These are phyloP conservation scores for Sweltsa coloradensis DNA, from an alignment of 1,140 invertebrate genomes.

Conservation along the genomic window DNA sequence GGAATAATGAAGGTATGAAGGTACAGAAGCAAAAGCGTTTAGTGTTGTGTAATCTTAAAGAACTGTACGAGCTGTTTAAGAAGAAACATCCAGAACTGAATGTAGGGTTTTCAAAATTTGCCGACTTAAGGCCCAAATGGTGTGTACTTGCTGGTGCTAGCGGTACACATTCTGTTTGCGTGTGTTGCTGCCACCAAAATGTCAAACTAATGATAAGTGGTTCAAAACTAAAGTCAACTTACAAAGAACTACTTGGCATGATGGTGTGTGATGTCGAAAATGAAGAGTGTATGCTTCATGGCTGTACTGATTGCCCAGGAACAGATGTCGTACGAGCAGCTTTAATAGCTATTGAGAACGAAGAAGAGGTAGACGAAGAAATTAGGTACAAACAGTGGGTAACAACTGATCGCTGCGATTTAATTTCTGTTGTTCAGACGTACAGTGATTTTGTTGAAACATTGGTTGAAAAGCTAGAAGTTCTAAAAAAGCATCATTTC, in stretches of 20 bases:
- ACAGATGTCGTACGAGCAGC: background rate
- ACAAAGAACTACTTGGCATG: conserved; percentile 5
- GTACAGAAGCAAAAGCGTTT: conserved; percentile 18
- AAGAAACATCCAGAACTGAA: conserved; percentile 15
- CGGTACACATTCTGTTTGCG: conserved; percentile 18
- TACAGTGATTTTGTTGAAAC: conserved; percentile 11
- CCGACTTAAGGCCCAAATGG: conserved; percentile 16
- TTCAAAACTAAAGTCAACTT: conserved; percentile 5
- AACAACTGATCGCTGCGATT: conserved; percentile 9
- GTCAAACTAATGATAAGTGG: conserved; percentile 17
- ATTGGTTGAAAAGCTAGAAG: conserved; percentile 1
- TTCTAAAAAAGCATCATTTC: conserved; percentile 12
- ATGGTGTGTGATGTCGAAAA: conserved; percentile 2
- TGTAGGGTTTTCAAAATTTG: conserved; percentile 18
- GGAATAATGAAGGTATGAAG: conserved; percentile 10
- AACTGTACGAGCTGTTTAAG: conserved; percentile 16
- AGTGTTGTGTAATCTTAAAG: conserved; percentile 19
- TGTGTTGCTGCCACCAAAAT: conserved; percentile 20
- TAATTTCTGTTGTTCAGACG: conserved; percentile 9
- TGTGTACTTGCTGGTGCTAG: conserved; percentile 17
- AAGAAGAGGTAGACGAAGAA: conserved; percentile 5
- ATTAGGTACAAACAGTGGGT: conserved; percentile 13
- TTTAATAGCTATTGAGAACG: background rate
- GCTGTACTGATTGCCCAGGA: background rate
- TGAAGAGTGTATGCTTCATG: background rate